Base-by-base conservation (phyloP, 1,140 invertebrate species). In the Fopius arisanus region DNA sequence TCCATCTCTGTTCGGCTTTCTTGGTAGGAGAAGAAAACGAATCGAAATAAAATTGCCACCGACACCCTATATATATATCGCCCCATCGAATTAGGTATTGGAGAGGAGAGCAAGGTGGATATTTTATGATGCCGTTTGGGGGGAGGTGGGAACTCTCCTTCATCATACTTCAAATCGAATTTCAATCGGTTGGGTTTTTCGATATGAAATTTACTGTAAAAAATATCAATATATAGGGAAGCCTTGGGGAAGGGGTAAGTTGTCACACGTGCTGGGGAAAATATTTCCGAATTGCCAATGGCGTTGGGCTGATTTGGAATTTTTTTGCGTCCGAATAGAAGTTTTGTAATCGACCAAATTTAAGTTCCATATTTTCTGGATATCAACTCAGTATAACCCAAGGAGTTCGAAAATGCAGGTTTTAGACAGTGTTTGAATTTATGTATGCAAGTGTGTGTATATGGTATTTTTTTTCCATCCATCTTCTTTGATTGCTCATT, bases 21-120 rank as follows among this genome's bases (percentile, higher is more conserved):
- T 21, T 7, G 19, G 29, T 14, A 26, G 51, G 65, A 19, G 28
- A 63, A 48, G 65, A 71, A 48, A 74, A 70, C 21, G 75, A 79
- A 78, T 81, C 77, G 77, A 75, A 80, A 79, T 80, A 80, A 81
- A 80, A 81, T 81, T 78, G 78, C 71, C 43, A 68, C 67, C 59
- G 67, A 78, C 29, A 65, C 14, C 29, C 12, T 65, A 65, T 65
- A 71, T 19, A 12, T 63, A 43, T 43, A 71, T 63, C 16, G 59
- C 12, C 33, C 54, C 0, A 73, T 71, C 29, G 31, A 66, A 66
- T 73, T 59, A 70, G 37, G 19, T 62, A 70, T 48, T 33, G 40
- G 31, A 33, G 43, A 48, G 43, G 43, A 48, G 43, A 48, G 28
- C 29, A 73, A 43, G 26, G 37, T 70, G 28, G 28, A 62, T 62